A percentile compares a stretch with the other conserved stretches of the same genome.
These are phyloP conservation scores for Lithophane semibrunnea DNA, from an alignment of 2,888 invertebrate species.

Conservation along the genomic window DNA sequence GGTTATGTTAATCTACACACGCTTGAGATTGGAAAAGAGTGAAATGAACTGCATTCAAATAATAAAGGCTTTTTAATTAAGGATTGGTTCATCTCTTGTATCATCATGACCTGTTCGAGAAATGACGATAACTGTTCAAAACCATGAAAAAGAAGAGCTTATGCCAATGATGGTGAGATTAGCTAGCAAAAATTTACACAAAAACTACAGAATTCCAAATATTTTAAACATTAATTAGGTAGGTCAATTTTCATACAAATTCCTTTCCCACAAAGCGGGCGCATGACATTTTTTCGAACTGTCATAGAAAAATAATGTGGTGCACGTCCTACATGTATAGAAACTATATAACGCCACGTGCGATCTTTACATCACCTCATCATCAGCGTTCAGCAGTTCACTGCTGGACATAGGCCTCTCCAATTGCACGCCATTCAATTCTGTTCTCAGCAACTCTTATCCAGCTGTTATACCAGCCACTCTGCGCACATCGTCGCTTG, in stretches of 20 bases:
- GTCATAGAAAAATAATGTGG: not conserved
- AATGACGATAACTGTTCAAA: not conserved
- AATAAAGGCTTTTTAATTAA: not conserved
- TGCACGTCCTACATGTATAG: not conserved
- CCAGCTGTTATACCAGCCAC: not conserved
- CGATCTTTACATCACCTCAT: not conserved
- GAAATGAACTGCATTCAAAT: not conserved
- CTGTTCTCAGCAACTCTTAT: not conserved
- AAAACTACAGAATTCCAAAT: not conserved
- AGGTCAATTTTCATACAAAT: not conserved
- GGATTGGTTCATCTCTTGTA: not conserved
- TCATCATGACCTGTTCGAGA: not conserved
- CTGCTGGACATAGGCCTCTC: not conserved
- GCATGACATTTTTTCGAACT: not conserved
- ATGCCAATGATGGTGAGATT: not conserved
- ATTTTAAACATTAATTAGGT: not conserved
- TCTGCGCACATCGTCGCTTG: not conserved
- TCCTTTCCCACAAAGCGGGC: not conserved
- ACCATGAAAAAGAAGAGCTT: too few relatives aligned
- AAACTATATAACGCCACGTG: not conserved
- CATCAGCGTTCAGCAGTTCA: not conserved
- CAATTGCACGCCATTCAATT: not conserved
- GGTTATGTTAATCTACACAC: slow-evolving; percentile 24
- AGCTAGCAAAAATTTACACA: too few relatives aligned
- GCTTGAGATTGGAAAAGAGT: slow-evolving; percentile 25